phyloP scores from a whole-genome alignment of 2,888 invertebrate species.

The Aleiodes leptofemur region DNA sequence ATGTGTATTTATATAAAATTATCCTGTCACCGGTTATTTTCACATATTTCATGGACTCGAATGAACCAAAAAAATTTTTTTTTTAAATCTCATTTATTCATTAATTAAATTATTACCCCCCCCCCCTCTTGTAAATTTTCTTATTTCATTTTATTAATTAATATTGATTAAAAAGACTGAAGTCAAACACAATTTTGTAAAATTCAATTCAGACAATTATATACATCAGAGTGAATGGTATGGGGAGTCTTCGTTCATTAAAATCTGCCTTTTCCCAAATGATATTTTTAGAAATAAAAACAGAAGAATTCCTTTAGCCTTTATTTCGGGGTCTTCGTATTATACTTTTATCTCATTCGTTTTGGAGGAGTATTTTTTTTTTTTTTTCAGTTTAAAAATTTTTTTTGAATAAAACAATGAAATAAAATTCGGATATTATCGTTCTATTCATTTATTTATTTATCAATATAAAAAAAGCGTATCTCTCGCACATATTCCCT shows the following conservation, averaged over 20 bases:
- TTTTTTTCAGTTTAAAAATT: not conserved
- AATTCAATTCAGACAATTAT: conserved; percentile 13
- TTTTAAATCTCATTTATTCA: not conserved
- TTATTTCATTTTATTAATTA: not conserved
- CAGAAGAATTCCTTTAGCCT: not conserved
- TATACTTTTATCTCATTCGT: conserved; percentile 1
- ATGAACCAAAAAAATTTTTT: not conserved
- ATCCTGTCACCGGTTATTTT: conserved; percentile 29
- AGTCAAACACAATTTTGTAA: conserved; percentile 4
- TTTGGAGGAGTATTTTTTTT: not conserved
- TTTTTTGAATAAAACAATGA: not conserved
- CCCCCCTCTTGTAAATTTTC: not conserved
- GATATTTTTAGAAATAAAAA: conserved; percentile 20
- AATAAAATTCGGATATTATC: not conserved
- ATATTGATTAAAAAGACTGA: conserved; percentile 7
- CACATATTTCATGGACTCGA: not conserved
- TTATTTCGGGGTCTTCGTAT: conserved; percentile 21
- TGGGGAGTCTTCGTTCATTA: conserved; percentile 23
- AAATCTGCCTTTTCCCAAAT: conserved; percentile 14
- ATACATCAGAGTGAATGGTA: conserved; percentile 16
- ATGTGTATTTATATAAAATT: not conserved
- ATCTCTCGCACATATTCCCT: too few species aligned
- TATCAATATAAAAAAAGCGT: too few species aligned
- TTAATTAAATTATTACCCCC: too few species aligned
- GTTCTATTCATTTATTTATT: too few species aligned